A percentile compares a stretch with the other conserved stretches of the same genome.
Evolutionary conservation across 2,113 vertebrate species (phyloP).

Genomic region (Numenius arquata): DNA sequence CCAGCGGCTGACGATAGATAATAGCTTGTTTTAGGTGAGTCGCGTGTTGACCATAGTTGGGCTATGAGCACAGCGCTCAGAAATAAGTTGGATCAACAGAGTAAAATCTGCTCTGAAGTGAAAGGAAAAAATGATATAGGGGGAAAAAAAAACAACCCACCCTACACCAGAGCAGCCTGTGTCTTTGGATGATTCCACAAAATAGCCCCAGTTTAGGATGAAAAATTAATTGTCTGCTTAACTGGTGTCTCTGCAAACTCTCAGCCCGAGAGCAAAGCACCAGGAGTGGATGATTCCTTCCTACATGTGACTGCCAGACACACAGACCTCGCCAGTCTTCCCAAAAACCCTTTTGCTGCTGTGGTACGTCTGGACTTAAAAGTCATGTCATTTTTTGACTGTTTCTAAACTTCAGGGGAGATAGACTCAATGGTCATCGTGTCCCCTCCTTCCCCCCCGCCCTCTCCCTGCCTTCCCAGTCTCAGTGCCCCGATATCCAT

Average conservation of each 20-base stretch:
- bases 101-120: neutral
- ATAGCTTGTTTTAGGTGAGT: neutral
- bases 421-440: neutral
- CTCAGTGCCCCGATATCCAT: neutral
- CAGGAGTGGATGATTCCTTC: neutral
- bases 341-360: neutral
- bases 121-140: neutral
- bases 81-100: neutral
- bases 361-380: neutral
- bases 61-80: neutral
- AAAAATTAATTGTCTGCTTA: neutral
- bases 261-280: neutral
- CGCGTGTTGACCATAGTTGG: neutral
- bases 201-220: neutral
- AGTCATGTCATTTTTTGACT: neutral
- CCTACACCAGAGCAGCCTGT: neutral
- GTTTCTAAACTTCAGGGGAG: neutral
- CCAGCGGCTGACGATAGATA: neutral
- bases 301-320: neutral
- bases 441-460: neutral
- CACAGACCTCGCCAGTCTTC: neutral
- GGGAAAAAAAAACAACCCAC: neutral
- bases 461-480: rapidly evolving
- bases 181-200: neutral
- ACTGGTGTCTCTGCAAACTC: neutral